Evolutionary conservation across 2,113 vertebrate genomes (phyloP).

Genomic region (Psittacula cyanocephala): DNA sequence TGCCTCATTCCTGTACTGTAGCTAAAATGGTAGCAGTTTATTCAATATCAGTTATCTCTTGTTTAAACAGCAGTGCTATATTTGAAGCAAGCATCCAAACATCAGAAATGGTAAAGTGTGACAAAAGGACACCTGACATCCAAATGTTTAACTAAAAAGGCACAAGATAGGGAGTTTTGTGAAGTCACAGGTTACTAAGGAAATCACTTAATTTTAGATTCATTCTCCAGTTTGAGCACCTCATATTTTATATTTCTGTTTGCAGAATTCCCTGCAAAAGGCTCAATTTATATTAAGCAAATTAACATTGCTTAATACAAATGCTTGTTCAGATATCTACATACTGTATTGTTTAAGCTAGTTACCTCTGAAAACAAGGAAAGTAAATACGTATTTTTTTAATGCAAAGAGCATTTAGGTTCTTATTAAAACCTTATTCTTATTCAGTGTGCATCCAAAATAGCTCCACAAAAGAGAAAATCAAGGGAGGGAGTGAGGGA

Average conservation of each 20-base stretch:
- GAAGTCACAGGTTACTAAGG: slow-evolving; percentile 78
- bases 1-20: slow-evolving; percentile 81
- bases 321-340: background rate
- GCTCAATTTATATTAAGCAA: background rate
- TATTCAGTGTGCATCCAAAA: background rate
- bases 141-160: slow-evolving; percentile 65
- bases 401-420: background rate
- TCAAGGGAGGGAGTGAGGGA: background rate
- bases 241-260: background rate
- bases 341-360: background rate
- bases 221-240: slow-evolving; percentile 34
- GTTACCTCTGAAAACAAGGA: background rate
- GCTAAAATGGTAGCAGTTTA: slow-evolving; percentile 86
- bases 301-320: background rate
- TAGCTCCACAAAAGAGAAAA: background rate
- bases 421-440: slow-evolving; percentile 15
- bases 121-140: slow-evolving; percentile 71
- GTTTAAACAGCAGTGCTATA: slow-evolving; percentile 67
- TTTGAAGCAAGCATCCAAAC: slow-evolving; percentile 68
- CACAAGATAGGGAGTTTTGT: slow-evolving; percentile 63
- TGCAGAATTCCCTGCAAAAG: slow-evolving; percentile 34
- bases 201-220: slow-evolving; percentile 67
- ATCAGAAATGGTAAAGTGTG: slow-evolving; percentile 69
- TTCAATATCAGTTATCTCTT: slow-evolving; percentile 73
- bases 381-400: background rate